These are phyloP conservation scores for Diorhabda sublineata DNA, from an alignment of 1,140 invertebrate genomes.

Conservation along the genomic window DNA sequence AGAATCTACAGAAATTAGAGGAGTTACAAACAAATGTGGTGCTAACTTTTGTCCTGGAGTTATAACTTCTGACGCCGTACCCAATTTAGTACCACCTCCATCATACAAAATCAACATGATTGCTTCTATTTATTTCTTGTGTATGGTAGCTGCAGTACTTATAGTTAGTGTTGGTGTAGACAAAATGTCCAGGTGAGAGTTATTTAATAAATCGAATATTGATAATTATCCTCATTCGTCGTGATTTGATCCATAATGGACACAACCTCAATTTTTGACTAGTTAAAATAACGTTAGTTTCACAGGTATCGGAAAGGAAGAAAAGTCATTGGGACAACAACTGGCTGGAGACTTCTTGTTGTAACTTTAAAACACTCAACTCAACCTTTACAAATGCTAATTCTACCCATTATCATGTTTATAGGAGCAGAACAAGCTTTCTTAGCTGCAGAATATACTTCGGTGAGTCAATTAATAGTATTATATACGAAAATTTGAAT, in stretches of 20 bases:
- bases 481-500: not conserved
- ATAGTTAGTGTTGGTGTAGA: conserved; percentile 81
- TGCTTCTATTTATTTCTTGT: conserved; percentile 77
- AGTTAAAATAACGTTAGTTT: conserved; percentile 25
- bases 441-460: conserved; percentile 83
- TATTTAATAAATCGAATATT: no score
- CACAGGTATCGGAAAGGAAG: conserved; percentile 52
- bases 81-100: conserved; percentile 65
- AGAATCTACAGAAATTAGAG: not conserved
- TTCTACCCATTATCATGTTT: conserved; percentile 90
- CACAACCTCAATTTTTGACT: no score
- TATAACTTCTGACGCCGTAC: conserved; percentile 40
- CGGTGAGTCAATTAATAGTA: conserved; percentile 55
- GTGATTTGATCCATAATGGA: no score
- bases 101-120: conserved; percentile 70
- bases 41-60: conserved; percentile 66
- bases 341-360: conserved; percentile 64
- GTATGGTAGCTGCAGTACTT: conserved; percentile 69
- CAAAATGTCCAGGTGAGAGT: conserved; percentile 66
- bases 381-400: conserved; percentile 74
- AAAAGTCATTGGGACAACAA: conserved; percentile 47
- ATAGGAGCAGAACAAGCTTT: conserved; percentile 93
- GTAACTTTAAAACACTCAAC: conserved; percentile 74
- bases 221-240: no score
- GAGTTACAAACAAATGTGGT: conserved; percentile 58